These are phyloP conservation scores for Pyrgus malvae DNA, from an alignment of 2,888 invertebrate genomes.

Conservation along the genomic window DNA sequence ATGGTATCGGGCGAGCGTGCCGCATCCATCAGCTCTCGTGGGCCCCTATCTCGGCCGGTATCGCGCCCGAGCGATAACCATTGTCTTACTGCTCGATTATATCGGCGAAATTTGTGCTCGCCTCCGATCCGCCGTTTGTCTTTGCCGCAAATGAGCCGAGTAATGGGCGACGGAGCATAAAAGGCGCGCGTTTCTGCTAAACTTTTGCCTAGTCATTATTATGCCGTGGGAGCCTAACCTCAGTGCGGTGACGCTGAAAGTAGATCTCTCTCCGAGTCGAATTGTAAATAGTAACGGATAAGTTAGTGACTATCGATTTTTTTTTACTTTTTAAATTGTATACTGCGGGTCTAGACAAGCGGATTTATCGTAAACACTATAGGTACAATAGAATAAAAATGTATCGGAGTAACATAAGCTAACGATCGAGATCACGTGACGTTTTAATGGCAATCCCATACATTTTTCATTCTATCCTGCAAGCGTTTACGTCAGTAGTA, in stretches of 20 bases:
- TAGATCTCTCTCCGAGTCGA: conserved; percentile 29
- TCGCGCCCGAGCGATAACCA: conserved; percentile 72
- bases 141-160: conserved; percentile 77
- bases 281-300: too few species aligned
- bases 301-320: too few species aligned
- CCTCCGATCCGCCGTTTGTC: conserved; percentile 72
- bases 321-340: too few species aligned
- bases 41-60: conserved; percentile 62
- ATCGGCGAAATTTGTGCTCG: conserved; percentile 77
- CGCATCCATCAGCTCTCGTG: conserved; percentile 71
- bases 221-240: conserved; percentile 64
- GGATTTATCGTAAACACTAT: too few species aligned
- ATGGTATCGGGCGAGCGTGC: conserved; percentile 75
- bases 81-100: conserved; percentile 70
- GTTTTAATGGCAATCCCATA: too few species aligned
- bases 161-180: conserved; percentile 63
- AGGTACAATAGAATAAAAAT: too few species aligned
- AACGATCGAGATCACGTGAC: too few species aligned
- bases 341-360: too few species aligned
- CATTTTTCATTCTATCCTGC: too few species aligned
- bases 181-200: conserved; percentile 63
- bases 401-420: too few species aligned
- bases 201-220: conserved; percentile 76
- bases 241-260: conserved; percentile 24
- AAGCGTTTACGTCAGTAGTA: too few species aligned